Conservation (phyloP, 30 jellyfish, hydroid and myxozoan genomes). For the Chrysaora quinquecirrha region DNA sequence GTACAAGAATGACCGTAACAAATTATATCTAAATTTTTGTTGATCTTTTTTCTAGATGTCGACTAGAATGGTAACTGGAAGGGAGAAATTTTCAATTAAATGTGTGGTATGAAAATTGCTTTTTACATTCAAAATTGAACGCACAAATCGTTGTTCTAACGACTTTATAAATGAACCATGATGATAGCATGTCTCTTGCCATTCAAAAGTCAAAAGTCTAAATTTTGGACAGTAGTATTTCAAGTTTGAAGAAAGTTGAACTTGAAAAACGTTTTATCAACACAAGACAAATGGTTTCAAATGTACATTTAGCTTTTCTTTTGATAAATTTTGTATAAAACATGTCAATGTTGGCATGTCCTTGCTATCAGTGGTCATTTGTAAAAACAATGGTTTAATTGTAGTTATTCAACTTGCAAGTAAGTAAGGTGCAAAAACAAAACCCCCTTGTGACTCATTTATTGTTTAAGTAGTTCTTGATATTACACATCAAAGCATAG, state of each 20-base stretch:
- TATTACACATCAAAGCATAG: neutral
- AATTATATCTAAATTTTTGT: no score
- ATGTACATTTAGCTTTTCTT: no score
- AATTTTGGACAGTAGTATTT: neutral
- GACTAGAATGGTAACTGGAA: conserved; percentile 74
- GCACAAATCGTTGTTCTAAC: no score
- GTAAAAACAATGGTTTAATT: neutral
- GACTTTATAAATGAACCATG: neutral
- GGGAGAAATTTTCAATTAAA: conserved; percentile 55
- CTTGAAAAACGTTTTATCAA: neutral
- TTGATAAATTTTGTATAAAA: neutral
- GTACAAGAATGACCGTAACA: no score
- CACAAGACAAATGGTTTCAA: no score
- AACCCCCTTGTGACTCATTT: neutral
- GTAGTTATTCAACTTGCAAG: neutral
- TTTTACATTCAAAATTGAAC: no score
- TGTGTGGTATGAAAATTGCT: conserved; percentile 56
- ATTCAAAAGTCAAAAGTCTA: neutral
- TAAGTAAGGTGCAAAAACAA: neutral
- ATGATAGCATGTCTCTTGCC: neutral
- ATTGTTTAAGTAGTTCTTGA: neutral
- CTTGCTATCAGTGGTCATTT: neutral
- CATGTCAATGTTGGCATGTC: no score
- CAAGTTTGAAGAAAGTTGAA: neutral
- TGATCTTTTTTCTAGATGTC: conserved; percentile 25